Evolutionary conservation across 2,888 invertebrate genomes (phyloP), one percentile per base, ranked within the genome.

Genomic region (Caenorhabditis sulstoni): DNA sequence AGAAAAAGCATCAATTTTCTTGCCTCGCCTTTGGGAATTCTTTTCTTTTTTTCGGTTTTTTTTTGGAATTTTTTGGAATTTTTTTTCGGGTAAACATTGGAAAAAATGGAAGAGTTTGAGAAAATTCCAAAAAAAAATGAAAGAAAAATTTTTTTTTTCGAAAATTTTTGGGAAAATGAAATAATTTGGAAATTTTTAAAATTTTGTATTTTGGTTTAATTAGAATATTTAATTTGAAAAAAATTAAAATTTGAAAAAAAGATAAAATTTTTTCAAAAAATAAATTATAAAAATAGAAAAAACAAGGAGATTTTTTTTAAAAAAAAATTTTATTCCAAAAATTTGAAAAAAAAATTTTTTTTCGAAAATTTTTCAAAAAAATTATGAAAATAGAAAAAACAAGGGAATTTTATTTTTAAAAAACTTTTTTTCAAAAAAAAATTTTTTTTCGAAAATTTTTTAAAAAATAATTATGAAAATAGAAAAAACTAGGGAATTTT

Each of bases 1-100:
- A 23, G 18, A 53, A 52, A 65, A 65, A 39, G 53, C 53, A 65
- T 65, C 53, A 53, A 65, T 65, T 55, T 45, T 65, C 41, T 65
- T 41, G 7, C 7, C 5, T 37, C 37, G 37, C 37, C n/a, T n/a
- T n/a, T 37, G 37, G 37, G 37, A 11, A 37, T 8, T 37, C 11
- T 37, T 37, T 11, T 5, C 5, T 11, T 37, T 37, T 37, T 37
- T 37, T 37, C 37, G 37, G 5, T n/a, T n/a, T n/a, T n/a, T n/a
- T n/a, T n/a, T n/a, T n/a, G n/a, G n/a, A n/a, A n/a, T n/a, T n/a
- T n/a, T 37, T 37, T 37, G 37, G 37, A n/a, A n/a, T n/a, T n/a
- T n/a, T n/a, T n/a, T n/a, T n/a, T n/a, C n/a, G n/a, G n/a, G n/a
- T n/a, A n/a, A n/a, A n/a, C n/a, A n/a, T n/a, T 37, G 37, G 37